Percentiles rank a stretch among this genome's conserved stretches.
These are phyloP conservation scores for Heliconius himera DNA, from an alignment of 1,140 invertebrate genomes.

Conservation along the genomic window DNA sequence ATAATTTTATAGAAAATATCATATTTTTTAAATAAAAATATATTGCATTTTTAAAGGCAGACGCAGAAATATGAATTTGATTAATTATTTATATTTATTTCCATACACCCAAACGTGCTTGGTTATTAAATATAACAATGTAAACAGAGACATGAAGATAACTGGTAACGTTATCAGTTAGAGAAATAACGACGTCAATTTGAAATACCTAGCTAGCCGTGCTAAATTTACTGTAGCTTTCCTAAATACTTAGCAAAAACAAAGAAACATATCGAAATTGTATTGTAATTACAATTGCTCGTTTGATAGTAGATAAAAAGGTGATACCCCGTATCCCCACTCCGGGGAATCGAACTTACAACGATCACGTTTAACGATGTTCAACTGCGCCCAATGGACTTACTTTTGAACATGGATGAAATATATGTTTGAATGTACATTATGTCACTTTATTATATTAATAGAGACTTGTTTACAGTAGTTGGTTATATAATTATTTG, in stretches of 20 bases:
- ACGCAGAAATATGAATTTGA: neutral
- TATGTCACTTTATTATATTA: no score
- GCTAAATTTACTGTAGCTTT: neutral
- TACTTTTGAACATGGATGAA: no score
- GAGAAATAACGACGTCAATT: neutral
- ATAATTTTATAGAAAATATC: no score
- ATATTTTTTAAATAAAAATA: no score
- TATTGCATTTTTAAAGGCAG: neutral
- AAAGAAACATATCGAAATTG: neutral
- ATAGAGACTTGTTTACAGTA: no score
- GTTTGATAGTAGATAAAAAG: no score
- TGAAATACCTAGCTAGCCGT: neutral
- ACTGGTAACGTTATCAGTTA: conserved; percentile 1
- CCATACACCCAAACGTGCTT: neutral
- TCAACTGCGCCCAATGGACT: no score
- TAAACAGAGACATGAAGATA: neutral
- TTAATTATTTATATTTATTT: neutral
- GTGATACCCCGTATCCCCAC: no score
- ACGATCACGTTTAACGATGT: no score
- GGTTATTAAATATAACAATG: neutral
- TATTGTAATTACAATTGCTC: no score
- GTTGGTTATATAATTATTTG: neutral
- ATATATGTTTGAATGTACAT: no score
- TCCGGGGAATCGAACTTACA: no score
- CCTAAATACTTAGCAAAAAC: neutral